These are phyloP conservation scores for Champsocephalus gunnari DNA, from an alignment of 2,797 vertebrate species.

Conservation along the genomic window DNA sequence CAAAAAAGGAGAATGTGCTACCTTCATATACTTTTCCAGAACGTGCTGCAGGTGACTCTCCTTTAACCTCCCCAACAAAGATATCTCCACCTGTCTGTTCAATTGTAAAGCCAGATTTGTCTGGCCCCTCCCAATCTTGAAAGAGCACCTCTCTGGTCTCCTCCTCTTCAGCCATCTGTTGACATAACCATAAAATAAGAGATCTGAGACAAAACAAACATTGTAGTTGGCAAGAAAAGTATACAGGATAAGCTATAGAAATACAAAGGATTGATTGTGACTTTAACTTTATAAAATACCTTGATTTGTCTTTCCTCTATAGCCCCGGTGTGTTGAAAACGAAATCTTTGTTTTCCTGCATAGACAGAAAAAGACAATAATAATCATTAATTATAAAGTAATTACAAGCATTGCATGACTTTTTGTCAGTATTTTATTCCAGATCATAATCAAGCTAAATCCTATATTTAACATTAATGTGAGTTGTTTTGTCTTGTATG, in stretches of 20 bases:
- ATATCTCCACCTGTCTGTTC: slow-evolving; percentile 90
- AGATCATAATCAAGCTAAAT: neutral
- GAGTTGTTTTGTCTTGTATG: slow-evolving; percentile 15
- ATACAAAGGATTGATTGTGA: neutral
- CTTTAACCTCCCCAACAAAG: slow-evolving; percentile 91
- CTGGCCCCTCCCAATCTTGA: slow-evolving; percentile 91
- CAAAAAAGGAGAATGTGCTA: slow-evolving; percentile 46
- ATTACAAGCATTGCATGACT: slow-evolving; percentile 4
- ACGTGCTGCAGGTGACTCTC: slow-evolving; percentile 90
- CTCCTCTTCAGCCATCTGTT: slow-evolving; percentile 91
- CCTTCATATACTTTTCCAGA: slow-evolving; percentile 93
- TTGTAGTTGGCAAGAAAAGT: neutral
- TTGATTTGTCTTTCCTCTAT: slow-evolving; percentile 64
- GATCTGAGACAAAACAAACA: slow-evolving; percentile 7
- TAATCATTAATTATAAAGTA: slow-evolving; percentile 8
- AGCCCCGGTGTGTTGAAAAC: slow-evolving; percentile 58
- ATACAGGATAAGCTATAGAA: slow-evolving; percentile 8
- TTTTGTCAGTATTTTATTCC: slow-evolving; percentile 7
- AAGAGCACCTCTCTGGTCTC: slow-evolving; percentile 92
- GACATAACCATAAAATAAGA: slow-evolving; percentile 13
- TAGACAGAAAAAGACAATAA: slow-evolving; percentile 34
- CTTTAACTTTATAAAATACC: slow-evolving; percentile 64
- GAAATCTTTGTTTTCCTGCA: slow-evolving; percentile 71
- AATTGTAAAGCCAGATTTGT: slow-evolving; percentile 93
- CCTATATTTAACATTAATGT: neutral